phyloP scores from a whole-genome alignment of 1,140 invertebrate genomes.

The Drosophila tropicalis region DNA sequence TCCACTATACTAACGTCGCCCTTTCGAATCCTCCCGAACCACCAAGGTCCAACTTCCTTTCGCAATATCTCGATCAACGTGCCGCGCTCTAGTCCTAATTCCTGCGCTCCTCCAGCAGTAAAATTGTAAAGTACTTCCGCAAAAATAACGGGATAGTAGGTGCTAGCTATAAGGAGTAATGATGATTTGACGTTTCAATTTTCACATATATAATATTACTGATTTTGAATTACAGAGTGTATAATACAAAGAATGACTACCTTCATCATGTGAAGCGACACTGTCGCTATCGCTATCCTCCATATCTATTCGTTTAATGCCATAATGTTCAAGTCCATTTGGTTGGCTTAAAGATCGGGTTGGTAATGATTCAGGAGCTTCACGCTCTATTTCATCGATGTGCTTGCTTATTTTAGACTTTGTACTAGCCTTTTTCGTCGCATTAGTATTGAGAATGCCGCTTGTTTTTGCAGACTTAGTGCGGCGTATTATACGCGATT shows the following conservation, averaged over 20 bases:
- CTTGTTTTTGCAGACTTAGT: constrained; percentile 74
- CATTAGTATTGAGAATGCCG: constrained; percentile 36
- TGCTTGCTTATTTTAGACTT: constrained; percentile 53
- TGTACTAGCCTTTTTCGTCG: neutral
- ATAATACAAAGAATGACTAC: constrained; percentile 41
- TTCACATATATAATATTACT: neutral
- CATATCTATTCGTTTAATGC: constrained; percentile 57
- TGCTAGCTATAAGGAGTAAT: constrained; percentile 39
- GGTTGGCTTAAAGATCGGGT: constrained; percentile 89
- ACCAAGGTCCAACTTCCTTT: constrained; percentile 80
- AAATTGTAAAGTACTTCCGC: constrained; percentile 82
- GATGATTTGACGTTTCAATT: neutral
- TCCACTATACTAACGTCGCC: constrained; percentile 68
- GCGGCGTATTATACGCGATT: constrained; percentile 62
- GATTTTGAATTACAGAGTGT: neutral
- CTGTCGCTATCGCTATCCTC: constrained; percentile 81
- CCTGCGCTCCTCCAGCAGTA: constrained; percentile 76
- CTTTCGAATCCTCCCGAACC: constrained; percentile 81
- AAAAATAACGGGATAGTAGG: constrained; percentile 64
- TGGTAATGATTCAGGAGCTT: constrained; percentile 85
- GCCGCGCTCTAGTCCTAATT: constrained; percentile 77
- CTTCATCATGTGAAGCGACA: constrained; percentile 76
- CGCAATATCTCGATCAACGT: constrained; percentile 77
- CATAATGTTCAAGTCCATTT: constrained; percentile 86
- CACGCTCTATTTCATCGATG: constrained; percentile 46